These are phyloP conservation scores for Thymelicus acteon DNA, from an alignment of 2,888 invertebrate species.

Conservation along the genomic window DNA sequence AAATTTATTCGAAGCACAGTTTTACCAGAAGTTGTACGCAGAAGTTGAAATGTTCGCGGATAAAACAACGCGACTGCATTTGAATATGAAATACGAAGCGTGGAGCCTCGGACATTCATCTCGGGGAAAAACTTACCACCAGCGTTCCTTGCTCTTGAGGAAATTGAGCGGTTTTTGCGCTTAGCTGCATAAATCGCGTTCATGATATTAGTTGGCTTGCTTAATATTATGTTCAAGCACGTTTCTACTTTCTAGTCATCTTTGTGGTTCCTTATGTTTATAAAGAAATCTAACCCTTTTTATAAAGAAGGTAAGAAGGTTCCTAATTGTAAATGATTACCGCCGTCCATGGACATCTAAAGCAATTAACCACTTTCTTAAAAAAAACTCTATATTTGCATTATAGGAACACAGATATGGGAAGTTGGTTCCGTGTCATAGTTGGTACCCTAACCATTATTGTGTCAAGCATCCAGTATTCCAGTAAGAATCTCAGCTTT, in stretches of 20 bases:
- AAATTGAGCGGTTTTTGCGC: conserved; percentile 18
- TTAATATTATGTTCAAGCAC: neutral
- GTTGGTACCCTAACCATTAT: too few species aligned
- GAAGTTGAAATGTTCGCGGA: conserved; percentile 28
- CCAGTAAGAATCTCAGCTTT: too few species aligned
- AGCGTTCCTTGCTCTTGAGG: neutral
- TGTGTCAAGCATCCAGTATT: too few species aligned
- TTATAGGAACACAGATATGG: too few species aligned
- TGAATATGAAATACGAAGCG: conserved; percentile 39
- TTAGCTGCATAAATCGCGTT: conserved; percentile 8
- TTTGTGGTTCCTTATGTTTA: too few species aligned
- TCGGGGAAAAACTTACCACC: conserved; percentile 27
- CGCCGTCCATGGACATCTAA: too few species aligned
- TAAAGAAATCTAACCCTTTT: too few species aligned
- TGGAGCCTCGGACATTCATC: conserved; percentile 40
- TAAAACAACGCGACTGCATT: conserved; percentile 31
- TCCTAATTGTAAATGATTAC: too few species aligned
- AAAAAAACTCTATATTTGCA: too few species aligned
- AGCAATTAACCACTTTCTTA: too few species aligned
- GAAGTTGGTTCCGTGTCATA: too few species aligned
- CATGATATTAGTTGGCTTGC: neutral
- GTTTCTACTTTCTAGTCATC: neutral
- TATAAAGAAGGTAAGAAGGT: too few species aligned
- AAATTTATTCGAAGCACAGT: conserved; percentile 11
- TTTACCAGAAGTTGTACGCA: conserved; percentile 10